Conservation (phyloP, 23 tunicate genomes). For the Ascidia mentula region DNA sequence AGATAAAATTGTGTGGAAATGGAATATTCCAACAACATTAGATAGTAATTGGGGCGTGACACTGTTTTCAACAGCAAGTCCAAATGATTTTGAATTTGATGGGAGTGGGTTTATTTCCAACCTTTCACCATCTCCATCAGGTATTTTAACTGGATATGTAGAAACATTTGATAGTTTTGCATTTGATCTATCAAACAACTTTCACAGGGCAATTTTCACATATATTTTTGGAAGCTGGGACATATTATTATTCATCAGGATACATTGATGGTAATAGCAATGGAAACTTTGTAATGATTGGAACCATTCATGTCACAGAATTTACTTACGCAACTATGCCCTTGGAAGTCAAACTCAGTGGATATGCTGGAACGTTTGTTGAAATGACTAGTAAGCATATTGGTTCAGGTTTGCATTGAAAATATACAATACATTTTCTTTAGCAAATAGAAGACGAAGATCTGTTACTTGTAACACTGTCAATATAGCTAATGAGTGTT, state of each 20-base stretch:
- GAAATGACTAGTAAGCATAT: background rate
- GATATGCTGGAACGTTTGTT: background rate
- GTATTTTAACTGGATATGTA: too few relatives aligned
- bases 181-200: too few relatives aligned
- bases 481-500: background rate
- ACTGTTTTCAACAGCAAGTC: conserved; percentile 30
- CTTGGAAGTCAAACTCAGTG: background rate
- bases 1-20: conserved; percentile 38
- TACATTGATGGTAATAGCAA: background rate
- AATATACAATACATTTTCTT: background rate
- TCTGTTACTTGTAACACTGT: background rate
- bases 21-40: conserved; percentile 13
- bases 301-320: background rate
- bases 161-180: too few relatives aligned
- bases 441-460: background rate
- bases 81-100: conserved; percentile 16
- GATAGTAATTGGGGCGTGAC: conserved; percentile 24
- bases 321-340: background rate
- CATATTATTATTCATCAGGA: background rate
- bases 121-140: background rate
- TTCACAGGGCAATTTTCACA: background rate
- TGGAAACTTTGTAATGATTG: background rate
- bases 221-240: background rate
- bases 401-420: background rate
- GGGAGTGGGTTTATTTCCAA: conserved; percentile 32